Percentiles rank a stretch among this genome's conserved stretches.
These are phyloP conservation scores for Boleophthalmus pectinirostris DNA, from an alignment of 2,113 vertebrate genomes.

Conservation along the genomic window DNA sequence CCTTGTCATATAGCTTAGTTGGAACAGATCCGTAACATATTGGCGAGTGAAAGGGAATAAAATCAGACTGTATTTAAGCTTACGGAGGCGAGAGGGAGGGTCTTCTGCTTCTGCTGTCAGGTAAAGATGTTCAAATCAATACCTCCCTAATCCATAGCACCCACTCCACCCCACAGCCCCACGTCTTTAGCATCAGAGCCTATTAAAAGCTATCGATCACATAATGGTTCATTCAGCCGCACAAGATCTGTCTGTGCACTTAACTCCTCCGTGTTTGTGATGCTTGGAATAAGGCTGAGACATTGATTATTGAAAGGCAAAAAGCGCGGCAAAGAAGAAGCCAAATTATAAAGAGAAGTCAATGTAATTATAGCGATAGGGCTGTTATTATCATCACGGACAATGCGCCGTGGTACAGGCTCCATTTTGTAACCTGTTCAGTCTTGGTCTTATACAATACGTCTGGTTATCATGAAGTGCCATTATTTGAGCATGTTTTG, in stretches of 20 bases:
- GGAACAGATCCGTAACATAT: background rate
- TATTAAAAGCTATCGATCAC: conserved; percentile 40
- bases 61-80: background rate
- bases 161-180: conserved; percentile 21
- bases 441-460: background rate
- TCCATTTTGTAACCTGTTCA: background rate
- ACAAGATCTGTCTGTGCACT: conserved; percentile 13
- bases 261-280: conserved; percentile 17
- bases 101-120: background rate
- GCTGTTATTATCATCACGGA: background rate
- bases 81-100: too few species aligned
- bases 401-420: background rate
- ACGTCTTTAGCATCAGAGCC: conserved; percentile 25
- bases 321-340: background rate
- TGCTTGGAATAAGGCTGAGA: background rate
- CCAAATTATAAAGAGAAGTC: background rate
- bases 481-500: too few species aligned
- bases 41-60: too few species aligned
- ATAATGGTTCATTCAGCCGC: conserved; percentile 31
- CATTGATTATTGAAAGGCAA: background rate
- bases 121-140: conserved; percentile 25
- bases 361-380: background rate
- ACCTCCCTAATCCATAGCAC: conserved; percentile 34
- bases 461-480: too few species aligned
- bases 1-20: background rate